Conservation (phyloP, 2,113 vertebrate species). For the Oreochromis niloticus region DNA sequence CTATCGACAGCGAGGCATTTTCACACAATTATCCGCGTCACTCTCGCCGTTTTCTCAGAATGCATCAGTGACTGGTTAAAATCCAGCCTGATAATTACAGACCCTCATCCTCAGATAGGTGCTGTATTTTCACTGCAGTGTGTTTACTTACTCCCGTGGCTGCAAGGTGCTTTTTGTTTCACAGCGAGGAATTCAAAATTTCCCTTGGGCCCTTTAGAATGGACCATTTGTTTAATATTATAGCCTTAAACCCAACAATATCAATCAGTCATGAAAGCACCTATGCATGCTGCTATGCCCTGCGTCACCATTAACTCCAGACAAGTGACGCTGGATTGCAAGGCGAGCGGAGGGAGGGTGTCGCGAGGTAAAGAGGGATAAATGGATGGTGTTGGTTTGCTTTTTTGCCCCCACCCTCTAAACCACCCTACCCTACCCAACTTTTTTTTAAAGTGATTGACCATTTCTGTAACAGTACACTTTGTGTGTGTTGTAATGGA, state of each 20-base stretch:
- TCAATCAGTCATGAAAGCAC: conserved; percentile 64
- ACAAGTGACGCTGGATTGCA: conserved; percentile 19
- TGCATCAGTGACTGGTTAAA: background rate
- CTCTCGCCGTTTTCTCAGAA: background rate
- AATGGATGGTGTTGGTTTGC: conserved; percentile 18
- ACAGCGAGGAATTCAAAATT: conserved; percentile 4
- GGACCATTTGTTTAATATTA: conserved; percentile 65
- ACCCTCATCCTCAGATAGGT: background rate
- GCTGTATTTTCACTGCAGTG: background rate
- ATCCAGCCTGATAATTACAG: conserved; percentile 2
- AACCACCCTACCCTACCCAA: background rate
- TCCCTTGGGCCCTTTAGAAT: conserved; percentile 27
- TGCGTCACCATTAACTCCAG: conserved; percentile 53
- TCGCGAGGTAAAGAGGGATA: conserved; percentile 13
- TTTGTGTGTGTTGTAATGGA: background rate
- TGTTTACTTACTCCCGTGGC: background rate
- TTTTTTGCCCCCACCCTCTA: background rate
- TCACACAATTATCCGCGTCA: background rate
- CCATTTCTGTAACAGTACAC: background rate
- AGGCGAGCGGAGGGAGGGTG: conserved; percentile 9
- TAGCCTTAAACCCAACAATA: conserved; percentile 65
- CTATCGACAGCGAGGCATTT: background rate
- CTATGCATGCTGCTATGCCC: conserved; percentile 52
- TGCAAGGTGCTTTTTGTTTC: conserved; percentile 7
- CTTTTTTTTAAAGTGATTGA: background rate